phyloP scores from a whole-genome alignment of 1,140 invertebrate genomes.

The Phymastichus coffea region DNA sequence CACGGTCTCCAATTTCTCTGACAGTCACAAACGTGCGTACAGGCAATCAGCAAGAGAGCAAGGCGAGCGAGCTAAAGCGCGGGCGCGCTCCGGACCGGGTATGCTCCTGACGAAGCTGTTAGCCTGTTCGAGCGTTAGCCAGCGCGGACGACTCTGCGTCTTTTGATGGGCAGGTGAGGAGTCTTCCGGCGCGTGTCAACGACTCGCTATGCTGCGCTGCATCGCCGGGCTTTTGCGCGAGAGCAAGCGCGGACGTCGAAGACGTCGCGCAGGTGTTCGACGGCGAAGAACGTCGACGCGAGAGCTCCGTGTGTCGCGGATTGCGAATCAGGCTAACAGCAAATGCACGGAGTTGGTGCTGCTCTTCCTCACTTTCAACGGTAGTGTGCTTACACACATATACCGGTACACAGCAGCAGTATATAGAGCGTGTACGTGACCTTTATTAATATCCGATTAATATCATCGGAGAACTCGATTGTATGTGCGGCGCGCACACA shows the following conservation, averaged over 20 bases:
- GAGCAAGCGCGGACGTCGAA: conserved; percentile 24
- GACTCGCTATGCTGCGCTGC: conserved; percentile 32
- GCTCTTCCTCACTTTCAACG: not conserved
- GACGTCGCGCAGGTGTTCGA: conserved; percentile 29
- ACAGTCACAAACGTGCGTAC: no score
- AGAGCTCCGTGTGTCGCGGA: conserved; percentile 51
- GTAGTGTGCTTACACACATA: no score
- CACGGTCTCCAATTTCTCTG: no score
- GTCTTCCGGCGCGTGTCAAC: conserved; percentile 56
- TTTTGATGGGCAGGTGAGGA: conserved; percentile 60
- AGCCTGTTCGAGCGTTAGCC: conserved; percentile 48
- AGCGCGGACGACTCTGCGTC: conserved; percentile 57
- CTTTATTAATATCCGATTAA: conserved; percentile 9
- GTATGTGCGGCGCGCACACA: not conserved
- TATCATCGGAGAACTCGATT: not conserved
- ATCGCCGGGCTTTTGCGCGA: not conserved
- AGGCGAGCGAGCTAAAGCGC: not conserved
- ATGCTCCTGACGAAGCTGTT: conserved; percentile 32
- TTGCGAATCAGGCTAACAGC: conserved; percentile 42
- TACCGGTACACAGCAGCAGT: no score
- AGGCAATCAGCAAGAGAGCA: no score
- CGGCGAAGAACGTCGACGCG: conserved; percentile 43
- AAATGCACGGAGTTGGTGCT: not conserved
- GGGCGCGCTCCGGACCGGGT: not conserved
- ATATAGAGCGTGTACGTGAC: no score